These are phyloP conservation scores for Hermaeophaga mercurialis DNA, from an alignment of 2,888 invertebrate genomes.

Conservation along the genomic window DNA sequence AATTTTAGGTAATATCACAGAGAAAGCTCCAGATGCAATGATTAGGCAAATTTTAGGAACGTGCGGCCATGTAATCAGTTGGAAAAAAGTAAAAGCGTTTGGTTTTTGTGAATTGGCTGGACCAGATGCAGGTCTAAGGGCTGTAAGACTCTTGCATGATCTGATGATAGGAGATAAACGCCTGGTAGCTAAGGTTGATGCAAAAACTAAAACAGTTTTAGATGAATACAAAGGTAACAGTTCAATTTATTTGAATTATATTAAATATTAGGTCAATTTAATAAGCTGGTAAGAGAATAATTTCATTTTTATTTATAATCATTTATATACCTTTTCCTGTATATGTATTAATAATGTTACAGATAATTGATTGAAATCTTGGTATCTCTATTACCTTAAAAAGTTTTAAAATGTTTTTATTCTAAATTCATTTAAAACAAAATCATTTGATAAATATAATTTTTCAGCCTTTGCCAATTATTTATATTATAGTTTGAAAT, in stretches of 20 bases:
- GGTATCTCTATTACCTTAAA: too few relatives aligned
- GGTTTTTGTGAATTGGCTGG: conserved; percentile 98
- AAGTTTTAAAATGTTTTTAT: too few relatives aligned
- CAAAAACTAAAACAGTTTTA: conserved; percentile 92
- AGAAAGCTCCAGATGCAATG: conserved; percentile 93
- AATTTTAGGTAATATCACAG: conserved; percentile 80
- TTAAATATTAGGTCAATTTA: neutral
- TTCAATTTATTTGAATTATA: neutral
- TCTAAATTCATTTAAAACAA: too few relatives aligned
- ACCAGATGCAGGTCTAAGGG: conserved; percentile 93
- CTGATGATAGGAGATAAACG: conserved; percentile 91
- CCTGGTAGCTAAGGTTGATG: conserved; percentile 95
- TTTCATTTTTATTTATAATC: too few relatives aligned
- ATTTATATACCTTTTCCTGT: too few relatives aligned
- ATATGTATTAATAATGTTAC: too few relatives aligned
- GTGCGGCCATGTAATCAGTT: conserved; percentile 92
- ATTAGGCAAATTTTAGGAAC: conserved; percentile 88
- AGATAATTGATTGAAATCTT: too few relatives aligned
- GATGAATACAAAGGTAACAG: conserved; percentile 85
- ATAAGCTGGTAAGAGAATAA: neutral
- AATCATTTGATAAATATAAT: too few relatives aligned
- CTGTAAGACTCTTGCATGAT: conserved; percentile 91
- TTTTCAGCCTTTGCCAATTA: too few relatives aligned
- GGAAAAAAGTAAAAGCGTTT: conserved; percentile 98
- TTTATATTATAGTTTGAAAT: too few relatives aligned